Base-by-base conservation (phyloP, 2,888 invertebrate genomes). In the Lottia scabra region DNA sequence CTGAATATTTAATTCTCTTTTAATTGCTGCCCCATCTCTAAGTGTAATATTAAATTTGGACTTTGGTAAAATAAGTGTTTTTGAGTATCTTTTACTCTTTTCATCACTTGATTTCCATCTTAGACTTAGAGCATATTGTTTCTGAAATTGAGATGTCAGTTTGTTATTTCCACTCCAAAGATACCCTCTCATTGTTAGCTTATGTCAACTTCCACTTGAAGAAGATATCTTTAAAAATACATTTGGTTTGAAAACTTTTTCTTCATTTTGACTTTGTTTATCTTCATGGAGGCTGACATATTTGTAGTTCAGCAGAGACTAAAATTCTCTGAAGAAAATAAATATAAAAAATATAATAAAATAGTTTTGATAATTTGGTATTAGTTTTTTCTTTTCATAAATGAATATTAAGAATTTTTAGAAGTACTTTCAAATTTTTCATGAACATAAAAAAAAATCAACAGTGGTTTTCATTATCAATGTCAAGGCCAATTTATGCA, bases 21-120 rank as follows among this genome's bases (percentile, higher is more conserved):
- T 75, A 15, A 80, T 71, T 19, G 83, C 83, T 26, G 81, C 80
- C 27, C 85, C 85, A 74, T 84, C 81, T 67, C 87, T 84, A 62
- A 87, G 78, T 4, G 87, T 82, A 16, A 86, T 75, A 4, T 84
- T 83, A 72, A 88, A 87, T n/a, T 78, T 72, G 43, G 88, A 87
- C 75, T 84, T 81, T 0, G 89, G 89, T n/a, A 89, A 76, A 68
- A 86, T 84, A 19, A 89, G 71, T 6, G 89, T 84, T n/a, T 83
- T 75, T 16, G 76, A 73, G 74, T 85, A 88, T 64, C 80, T 80
- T 75, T 84, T 85, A 43, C 78, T 78, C 23, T 67, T 65, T 8
- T n/a, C 10, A 27, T 66, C 38, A 44, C 62, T 56, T 10, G 56
- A 56, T 56, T 56, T 56, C 23, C 19, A 23, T 56, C 56, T 56